Conservation (phyloP, 1,140 invertebrate species). For the Achroia grisella region DNA sequence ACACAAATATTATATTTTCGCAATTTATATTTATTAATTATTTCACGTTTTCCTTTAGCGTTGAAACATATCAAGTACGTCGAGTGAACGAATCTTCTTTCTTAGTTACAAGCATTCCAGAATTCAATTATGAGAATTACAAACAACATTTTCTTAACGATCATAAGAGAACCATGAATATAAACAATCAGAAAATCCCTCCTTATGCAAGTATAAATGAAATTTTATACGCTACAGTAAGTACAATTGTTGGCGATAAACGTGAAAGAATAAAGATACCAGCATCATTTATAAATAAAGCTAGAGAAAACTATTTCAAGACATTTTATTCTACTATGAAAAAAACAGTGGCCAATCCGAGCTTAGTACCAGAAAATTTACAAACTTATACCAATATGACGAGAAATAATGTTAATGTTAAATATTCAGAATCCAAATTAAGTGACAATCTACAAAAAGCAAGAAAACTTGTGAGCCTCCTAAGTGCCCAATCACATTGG, state of each 20-base stretch:
- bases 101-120: conserved; percentile 41
- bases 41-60: conserved; percentile 20
- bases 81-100: conserved; percentile 45
- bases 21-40: conserved; percentile 27
- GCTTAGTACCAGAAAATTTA: conserved; percentile 2
- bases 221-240: conserved; percentile 8
- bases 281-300: conserved; percentile 32
- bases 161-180: background rate
- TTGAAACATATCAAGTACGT: conserved; percentile 50
- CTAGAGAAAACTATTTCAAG: conserved; percentile 48
- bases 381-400: conserved; percentile 1
- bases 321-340: conserved; percentile 22
- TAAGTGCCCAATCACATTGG: background rate
- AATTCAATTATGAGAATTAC: conserved; percentile 21
- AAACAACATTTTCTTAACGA: background rate
- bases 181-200: conserved; percentile 23
- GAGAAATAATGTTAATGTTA: background rate
- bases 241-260: conserved; percentile 28
- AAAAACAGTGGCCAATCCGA: conserved; percentile 5
- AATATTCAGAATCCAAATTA: background rate
- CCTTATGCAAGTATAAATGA: conserved; percentile 3
- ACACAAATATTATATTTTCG: background rate
- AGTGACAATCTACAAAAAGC: conserved; percentile 27
- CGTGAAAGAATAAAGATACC: conserved; percentile 21
- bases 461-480: conserved; percentile 18